Evolutionary conservation across 2,113 vertebrate genomes (phyloP), one percentile per base, ranked within the genome.

Genomic region (Hirundichthys speculiger): DNA sequence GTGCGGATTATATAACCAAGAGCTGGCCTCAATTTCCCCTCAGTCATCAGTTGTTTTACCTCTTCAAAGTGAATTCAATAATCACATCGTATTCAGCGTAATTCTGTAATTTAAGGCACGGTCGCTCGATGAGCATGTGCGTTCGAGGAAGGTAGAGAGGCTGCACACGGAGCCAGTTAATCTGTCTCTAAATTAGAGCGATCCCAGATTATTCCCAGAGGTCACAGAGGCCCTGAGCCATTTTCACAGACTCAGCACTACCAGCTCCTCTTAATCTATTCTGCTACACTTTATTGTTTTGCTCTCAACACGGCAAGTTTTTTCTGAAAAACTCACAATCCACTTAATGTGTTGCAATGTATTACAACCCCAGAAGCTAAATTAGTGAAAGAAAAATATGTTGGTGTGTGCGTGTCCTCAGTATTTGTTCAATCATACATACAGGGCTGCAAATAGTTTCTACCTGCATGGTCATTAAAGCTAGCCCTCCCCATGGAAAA

Each of bases 161-260:
- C 4, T 64, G 64, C 43, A 76, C 66, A 69, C 58, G 70, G 90
- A 87, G 65, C 59, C 45, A 55, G 68, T 85, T 86, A 93, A 91
- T 88, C 82, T 85, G 85, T 86, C 85, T n/a, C 89, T 89, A 85
- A 92, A 90, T 91, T 77, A 91, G 86, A 93, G 77, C 65, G 66
- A 85, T 80, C 53, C 83, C 72, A 82, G 92, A 90, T 93, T 94
- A 92, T 78, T 86, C 69, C 19, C 90, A 91, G 90, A 93, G 86
- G 89, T 93, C 91, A 91, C 82, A 53, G 52, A 62, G 50, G 69
- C 82, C 64, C 73, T 62, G 79, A 88, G 77, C 72, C 62, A 19
- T 70, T 82, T 83, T 69, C 16, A 67, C 75, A 51, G 48, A 83
- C 79, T 91, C 89, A 87, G 86, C 88, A 78, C 56, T 65, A 64